Conservation (phyloP, 2,888 invertebrate genomes). For the Tridacna crocea region DNA sequence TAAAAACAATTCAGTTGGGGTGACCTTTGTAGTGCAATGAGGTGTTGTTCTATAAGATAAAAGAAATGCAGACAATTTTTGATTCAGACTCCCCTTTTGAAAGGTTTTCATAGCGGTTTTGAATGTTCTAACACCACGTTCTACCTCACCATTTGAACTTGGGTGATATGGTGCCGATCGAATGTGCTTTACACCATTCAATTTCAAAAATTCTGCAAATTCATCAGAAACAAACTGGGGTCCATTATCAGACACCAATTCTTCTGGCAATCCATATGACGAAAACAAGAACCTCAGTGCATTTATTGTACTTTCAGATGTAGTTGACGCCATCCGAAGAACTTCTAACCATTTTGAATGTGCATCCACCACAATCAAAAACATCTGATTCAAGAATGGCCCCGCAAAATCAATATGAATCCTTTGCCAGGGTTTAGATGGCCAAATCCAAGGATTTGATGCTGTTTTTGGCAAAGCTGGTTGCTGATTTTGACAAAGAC, state of each 20-base stretch:
- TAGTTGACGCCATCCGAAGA: constrained; percentile 38
- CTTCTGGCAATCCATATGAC: constrained; percentile 46
- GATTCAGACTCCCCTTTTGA: not conserved
- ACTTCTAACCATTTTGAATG: constrained; percentile 83
- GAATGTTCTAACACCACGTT: not conserved
- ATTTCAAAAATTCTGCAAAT: not conserved
- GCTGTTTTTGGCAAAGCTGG: constrained; percentile 56
- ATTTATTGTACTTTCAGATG: constrained; percentile 41
- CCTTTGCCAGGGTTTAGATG: constrained; percentile 59
- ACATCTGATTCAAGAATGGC: constrained; percentile 72
- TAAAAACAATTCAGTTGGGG: not conserved
- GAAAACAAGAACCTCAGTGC: constrained; percentile 47
- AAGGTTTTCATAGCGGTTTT: constrained; percentile 13
- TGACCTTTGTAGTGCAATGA: not conserved
- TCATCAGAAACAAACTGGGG: constrained; percentile 25
- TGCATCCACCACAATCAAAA: constrained; percentile 72
- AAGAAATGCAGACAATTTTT: not conserved
- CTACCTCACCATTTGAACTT: constrained; percentile 12
- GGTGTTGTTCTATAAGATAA: not conserved
- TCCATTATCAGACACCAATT: constrained; percentile 58
- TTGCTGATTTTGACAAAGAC: constrained; percentile 30
- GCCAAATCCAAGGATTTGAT: constrained; percentile 72
- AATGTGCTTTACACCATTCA: constrained; percentile 4
- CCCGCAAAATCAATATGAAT: constrained; percentile 66
- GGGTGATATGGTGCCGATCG: not conserved